These are phyloP conservation scores for Notospermus geniculatus DNA, from an alignment of 1,140 invertebrate genomes.

Conservation along the genomic window DNA sequence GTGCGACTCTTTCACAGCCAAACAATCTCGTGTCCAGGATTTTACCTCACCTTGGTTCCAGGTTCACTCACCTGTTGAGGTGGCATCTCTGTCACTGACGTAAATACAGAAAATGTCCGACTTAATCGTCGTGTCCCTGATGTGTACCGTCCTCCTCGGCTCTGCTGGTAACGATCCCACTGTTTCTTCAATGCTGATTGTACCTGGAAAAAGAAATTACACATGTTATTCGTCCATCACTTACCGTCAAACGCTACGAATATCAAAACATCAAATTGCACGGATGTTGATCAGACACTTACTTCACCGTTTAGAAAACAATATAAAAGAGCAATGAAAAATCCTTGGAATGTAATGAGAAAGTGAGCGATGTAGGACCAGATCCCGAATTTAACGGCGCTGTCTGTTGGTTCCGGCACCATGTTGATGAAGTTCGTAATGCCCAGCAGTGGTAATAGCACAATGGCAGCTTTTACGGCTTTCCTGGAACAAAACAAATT, in stretches of 20 bases:
- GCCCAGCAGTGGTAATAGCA: constrained; percentile 42
- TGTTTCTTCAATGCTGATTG: constrained; percentile 33
- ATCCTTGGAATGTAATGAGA: constrained; percentile 80
- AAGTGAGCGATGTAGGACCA: constrained; percentile 81
- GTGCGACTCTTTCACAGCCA: too few relatives aligned
- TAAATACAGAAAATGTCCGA: constrained; percentile 43
- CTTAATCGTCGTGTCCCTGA: constrained; percentile 38
- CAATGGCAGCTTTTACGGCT: constrained; percentile 45
- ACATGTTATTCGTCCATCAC: background rate
- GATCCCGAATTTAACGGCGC: constrained; percentile 66
- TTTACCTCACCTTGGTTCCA: too few relatives aligned
- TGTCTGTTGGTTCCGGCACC: constrained; percentile 38
- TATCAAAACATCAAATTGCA: background rate
- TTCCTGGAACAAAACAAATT: constrained; percentile 30
- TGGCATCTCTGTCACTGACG: constrained; percentile 42
- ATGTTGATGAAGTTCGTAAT: constrained; percentile 49
- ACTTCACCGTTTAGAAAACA: constrained; percentile 89
- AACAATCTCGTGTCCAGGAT: too few relatives aligned
- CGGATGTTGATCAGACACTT: too few relatives aligned
- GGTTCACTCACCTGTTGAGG: constrained; percentile 6
- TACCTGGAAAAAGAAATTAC: constrained; percentile 29
- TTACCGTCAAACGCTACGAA: background rate
- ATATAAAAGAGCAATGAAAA: constrained; percentile 80
- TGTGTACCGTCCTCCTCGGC: constrained; percentile 28
- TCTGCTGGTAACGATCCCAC: constrained; percentile 36